These are phyloP conservation scores for Cantharis rustica DNA, from an alignment of 2,888 invertebrate genomes.

Conservation along the genomic window DNA sequence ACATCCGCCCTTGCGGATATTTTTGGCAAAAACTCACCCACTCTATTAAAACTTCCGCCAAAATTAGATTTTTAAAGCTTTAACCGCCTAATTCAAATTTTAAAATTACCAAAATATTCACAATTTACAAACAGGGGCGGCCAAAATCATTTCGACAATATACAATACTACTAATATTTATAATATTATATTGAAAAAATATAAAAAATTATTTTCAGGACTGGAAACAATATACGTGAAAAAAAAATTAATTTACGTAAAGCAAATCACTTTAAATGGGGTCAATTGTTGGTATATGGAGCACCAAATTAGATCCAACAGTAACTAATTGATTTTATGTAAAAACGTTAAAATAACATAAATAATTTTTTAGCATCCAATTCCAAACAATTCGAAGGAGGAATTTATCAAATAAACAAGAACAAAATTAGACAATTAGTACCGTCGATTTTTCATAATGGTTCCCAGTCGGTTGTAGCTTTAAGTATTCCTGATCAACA, in stretches of 20 bases:
- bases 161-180: too few species aligned
- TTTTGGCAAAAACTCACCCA: too few species aligned
- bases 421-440: slow-evolving; percentile 10
- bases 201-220: background rate
- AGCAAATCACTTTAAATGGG: slow-evolving; percentile 28
- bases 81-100: too few species aligned
- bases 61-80: too few species aligned
- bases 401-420: slow-evolving; percentile 20
- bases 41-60: too few species aligned
- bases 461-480: slow-evolving; percentile 37
- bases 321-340: background rate
- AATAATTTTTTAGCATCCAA: background rate
- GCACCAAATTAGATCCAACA: slow-evolving; percentile 2
- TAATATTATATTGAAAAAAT: too few species aligned
- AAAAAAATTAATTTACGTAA: slow-evolving; percentile 3
- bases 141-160: too few species aligned
- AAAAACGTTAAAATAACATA: background rate
- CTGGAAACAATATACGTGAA: background rate
- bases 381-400: slow-evolving; percentile 8
- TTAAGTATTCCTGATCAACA: slow-evolving; percentile 35
- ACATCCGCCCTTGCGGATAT: too few species aligned
- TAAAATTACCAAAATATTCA: too few species aligned
- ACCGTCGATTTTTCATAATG: slow-evolving; percentile 35
- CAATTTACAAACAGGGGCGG: too few species aligned
- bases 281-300: slow-evolving; percentile 33